Base-by-base conservation (phyloP, 2,797 vertebrate species). In the Lithobates pipiens region DNA sequence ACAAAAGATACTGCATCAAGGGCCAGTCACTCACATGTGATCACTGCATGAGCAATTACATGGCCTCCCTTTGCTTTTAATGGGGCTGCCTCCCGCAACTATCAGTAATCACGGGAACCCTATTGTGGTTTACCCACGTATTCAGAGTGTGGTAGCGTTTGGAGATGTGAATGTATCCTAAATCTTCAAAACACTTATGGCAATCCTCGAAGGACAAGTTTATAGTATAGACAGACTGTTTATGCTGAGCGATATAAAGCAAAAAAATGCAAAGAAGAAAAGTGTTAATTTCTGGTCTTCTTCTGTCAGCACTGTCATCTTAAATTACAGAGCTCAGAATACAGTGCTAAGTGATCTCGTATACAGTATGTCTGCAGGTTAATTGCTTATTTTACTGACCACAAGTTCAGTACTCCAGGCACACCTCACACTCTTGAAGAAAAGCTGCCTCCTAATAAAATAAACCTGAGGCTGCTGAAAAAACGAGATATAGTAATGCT, bases 371-470 rank as follows among this genome's bases (percentile, higher is more conserved):
- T 85, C 63, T 85, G 61, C 72, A 57, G 63, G 77, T 81, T 83
- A 80, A 80, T 54, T 85, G 84, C 77, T 80, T 85, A 75, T 78
- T 72, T 79, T 63, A 29, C 70, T 80, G 70, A 81, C 78, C 72
- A 39, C 84, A 81, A 85, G 72, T 80, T 61, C 46, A 70, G 2
- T 44, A 63, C 84, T 46, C 13, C 8, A n/a, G 84, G 84, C 46
- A 36, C 16, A 21, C 46, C 39, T 75, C n/a, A 57, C 11, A 29
- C 39, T 34, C 18, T 29, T 29, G 29, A 29, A 57, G 25, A 39
- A 75, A 75, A 65, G 36, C 32, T 15, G 32, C 34, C 36, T 80
- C 54, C 46, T 36, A 23, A 57, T 80, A 7, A 25, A 68, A 77
- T 61, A 65, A 68, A 46, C 2, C 63, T 8, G 63, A 68, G 10